Base-by-base conservation (phyloP, 1,140 invertebrate genomes). In the Helicorthomorpha holstii region DNA sequence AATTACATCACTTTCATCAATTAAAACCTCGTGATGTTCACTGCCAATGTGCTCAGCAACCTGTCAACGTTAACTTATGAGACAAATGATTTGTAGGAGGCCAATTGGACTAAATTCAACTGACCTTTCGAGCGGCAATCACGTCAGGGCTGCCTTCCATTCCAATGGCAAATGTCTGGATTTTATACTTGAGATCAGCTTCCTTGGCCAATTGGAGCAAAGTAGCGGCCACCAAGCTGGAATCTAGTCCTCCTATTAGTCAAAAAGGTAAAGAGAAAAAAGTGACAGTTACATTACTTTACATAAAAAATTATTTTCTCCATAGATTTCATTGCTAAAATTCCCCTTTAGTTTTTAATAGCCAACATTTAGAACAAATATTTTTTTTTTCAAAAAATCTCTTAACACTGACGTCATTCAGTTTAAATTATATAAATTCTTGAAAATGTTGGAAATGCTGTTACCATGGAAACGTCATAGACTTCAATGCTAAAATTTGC, bases 121-220 rank as follows among this genome's bases (percentile, higher is more conserved):
- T n/a, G n/a, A 70, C 70, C 57, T 66, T 64, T 57, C 57, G 60
- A 4, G 70, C 70, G 34, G 67, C 67, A 1, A 53, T 14, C 3
- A 72, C 44, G 57, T 72, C 70, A 1, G 68, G 63, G 41, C 65
- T 66, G 4, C 61, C 64, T 49, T 67, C 60, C 63, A 72, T 61
- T 12, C 70, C 70, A 29, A 67, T 66, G 12, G 68, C 59, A 55
- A 70, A 72, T 1, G 68, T 70, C 48, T 71, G 67, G 24, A 71
- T 59, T 10, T 58, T 56, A n/a, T 61, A 58, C 23, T 64, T 50
- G 50, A 68, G 62, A 1, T 63, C 60, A 10, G 66, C 51, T 27
- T 57, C 47, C 16, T 34, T 19, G 7, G 51, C 38, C 22, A 58
- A 48, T 42, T 54, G 22, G 23, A 27, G 38, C 1, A 53, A 56